Base-by-base conservation (phyloP, 2,888 invertebrate genomes). In the Dynastes tityus region DNA sequence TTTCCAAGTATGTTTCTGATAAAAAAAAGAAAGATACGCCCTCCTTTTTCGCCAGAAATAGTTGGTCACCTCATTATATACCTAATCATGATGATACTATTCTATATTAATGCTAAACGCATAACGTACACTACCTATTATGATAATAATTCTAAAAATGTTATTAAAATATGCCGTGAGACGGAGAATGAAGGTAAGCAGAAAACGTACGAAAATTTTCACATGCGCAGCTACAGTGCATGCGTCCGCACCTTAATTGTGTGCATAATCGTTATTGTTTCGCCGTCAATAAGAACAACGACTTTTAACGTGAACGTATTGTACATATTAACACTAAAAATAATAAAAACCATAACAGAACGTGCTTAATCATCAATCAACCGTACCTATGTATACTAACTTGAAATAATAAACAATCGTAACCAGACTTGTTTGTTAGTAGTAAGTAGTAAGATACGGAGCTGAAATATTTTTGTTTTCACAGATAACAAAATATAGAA, bases 271-370 rank as follows among this genome's bases (percentile, higher is more conserved):
- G 22, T 67, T 45, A 67, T 67, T 67, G 67, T 67, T 67, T 32
- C 40, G 11, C 40, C 67, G 8, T 67, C 45, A 67, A 29, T 40
- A 37, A 63, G 63, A 63, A 29, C 63, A 63, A 40, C 67, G 27
- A 67, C 49, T 67, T 11, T 67, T 16, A 45, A 67, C 49, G 67
- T 63, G 63, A 37, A 63, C 67, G 67, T 67, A 67, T 67, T 45
- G 45, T 67, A 67, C 67, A 45, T 67, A 67, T 67, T 67, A 67
- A 67, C 45, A 49, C 16, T n/a, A 64, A 67, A 67, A 67, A 67
- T 45, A 67, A 67, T 51, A 45, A 67, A 67, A 67, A 67, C 67
- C 67, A 67, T 67, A 67, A 67, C 67, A 45, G 45, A 67, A 67
- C 67, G 67, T 67, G 67, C 67, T 67, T 45, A 67, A 67, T 67